Evolutionary conservation across 2,888 invertebrate genomes (phyloP), one percentile per base, ranked within the genome.

Genomic region (Didymodactylos carnosus): DNA sequence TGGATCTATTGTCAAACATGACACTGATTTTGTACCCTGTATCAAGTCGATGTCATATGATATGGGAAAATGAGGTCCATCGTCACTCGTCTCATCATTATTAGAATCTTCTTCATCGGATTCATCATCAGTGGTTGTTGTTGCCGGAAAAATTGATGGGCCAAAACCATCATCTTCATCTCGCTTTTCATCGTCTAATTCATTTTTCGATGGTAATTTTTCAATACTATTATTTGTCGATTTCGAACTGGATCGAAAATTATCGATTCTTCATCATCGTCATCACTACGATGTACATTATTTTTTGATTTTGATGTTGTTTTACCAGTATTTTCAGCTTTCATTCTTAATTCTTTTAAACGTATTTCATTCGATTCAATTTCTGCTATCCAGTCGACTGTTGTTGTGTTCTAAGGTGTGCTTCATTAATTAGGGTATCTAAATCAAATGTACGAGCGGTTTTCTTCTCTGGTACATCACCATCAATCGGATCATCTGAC

Each of bases 11-110:
- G 71, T 41, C 27, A 74, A 27, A 27, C 71, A 71, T 39, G 71
- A 71, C 77, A 94, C 89, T 4, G 93, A 91, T 84, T 92, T 92
- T 3, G 82, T 86, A 0, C 95, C 94, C 83, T 95, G 95, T n/a
- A 86, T 87, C 87, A 97, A 89, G 77, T 88, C 86, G 0, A 92
- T 89, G 84, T 86, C 85, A 76, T 85, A 84, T 46, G 84, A 82
- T 3, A 83, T 78, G 13, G 87, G 87, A 75, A 87, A 84, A 70
- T 82, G 79, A 69, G 78, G 78, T 19, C 78, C 78, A 39, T 78
- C 78, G 13, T 75, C 76, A 10, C n/a, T n/a, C n/a, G n/a, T n/a
- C n/a, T n/a, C n/a, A 25, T 76, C 76, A 39, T 71, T 72, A n/a
- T 71, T 72, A 53, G 69, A 35, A 46, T 27, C 43, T 46, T 62